Evolutionary conservation across 2,797 vertebrate species (phyloP).

Genomic region (Pachyuromys duprasi): DNA sequence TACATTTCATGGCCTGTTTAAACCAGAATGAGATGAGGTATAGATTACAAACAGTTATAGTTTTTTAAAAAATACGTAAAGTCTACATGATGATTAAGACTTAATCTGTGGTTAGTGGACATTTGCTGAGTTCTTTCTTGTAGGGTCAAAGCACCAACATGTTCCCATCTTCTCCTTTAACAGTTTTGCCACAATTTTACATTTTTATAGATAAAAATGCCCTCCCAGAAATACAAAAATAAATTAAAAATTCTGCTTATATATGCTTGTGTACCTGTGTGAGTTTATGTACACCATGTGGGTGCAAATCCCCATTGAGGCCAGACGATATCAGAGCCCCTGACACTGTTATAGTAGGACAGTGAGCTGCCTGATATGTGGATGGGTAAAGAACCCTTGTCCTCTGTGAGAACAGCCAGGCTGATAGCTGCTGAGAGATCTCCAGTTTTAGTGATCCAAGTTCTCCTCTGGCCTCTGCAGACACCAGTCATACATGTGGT

Average conservation of each 20-base stretch:
- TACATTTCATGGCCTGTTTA: conserved; percentile 66
- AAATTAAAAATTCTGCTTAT: not conserved
- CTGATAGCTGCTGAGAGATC: no score
- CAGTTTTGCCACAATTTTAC: conserved; percentile 21
- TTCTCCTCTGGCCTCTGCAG: not conserved
- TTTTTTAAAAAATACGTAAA: conserved; percentile 47
- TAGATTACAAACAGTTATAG: conserved; percentile 31
- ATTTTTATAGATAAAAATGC: conserved; percentile 67
- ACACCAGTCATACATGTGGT: not conserved
- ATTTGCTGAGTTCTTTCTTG: conserved; percentile 13
- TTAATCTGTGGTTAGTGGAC: not conserved
- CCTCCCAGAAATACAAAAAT: conserved; percentile 39
- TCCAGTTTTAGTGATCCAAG: not conserved
- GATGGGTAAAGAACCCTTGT: not conserved
- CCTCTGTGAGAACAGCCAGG: not conserved
- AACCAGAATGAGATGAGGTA: conserved; percentile 66
- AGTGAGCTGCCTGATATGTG: not conserved
- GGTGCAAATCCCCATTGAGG: not conserved
- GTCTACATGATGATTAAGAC: conserved; percentile 1
- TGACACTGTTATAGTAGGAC: not conserved
- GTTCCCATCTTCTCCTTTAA: conserved; percentile 38
- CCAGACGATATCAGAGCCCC: not conserved
- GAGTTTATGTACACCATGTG: not conserved
- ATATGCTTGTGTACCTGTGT: not conserved
- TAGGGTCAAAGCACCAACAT: not conserved